A percentile compares a stretch with the other conserved stretches of the same genome.
Evolutionary conservation across 2,888 invertebrate genomes (phyloP).

Genomic region (Drosophila planitibia): DNA sequence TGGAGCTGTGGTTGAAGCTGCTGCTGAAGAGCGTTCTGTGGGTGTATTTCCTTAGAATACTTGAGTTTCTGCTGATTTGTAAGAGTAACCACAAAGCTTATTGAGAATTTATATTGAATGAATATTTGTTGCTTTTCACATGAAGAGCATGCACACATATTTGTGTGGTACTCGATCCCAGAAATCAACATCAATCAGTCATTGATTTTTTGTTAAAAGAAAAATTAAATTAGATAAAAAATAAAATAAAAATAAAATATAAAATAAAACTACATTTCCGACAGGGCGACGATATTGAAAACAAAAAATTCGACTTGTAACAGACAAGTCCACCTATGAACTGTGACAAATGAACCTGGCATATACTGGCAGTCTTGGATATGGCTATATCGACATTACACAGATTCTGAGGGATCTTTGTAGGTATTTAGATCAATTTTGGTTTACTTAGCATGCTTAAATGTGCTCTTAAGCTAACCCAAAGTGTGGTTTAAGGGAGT

Average conservation of each 20-base stretch:
- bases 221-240: not conserved
- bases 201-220: not conserved
- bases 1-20: slow-evolving; percentile 30
- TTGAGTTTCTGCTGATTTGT: slow-evolving; percentile 32
- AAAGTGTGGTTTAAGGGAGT: slow-evolving; percentile 43
- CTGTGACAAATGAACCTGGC: not conserved
- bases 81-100: slow-evolving; percentile 24
- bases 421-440: not conserved
- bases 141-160: not conserved
- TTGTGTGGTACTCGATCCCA: not conserved
- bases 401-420: not conserved
- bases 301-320: not conserved
- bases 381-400: not conserved
- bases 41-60: slow-evolving; percentile 7
- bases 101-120: slow-evolving; percentile 16
- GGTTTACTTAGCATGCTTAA: not conserved
- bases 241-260: not conserved
- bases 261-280: not conserved
- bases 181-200: slow-evolving; percentile 1
- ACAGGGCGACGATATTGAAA: not conserved
- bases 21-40: not conserved
- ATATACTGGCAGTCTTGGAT: not conserved
- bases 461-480: slow-evolving; percentile 16
- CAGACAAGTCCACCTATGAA: not conserved
- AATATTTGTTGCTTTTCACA: not conserved